Evolutionary conservation across 2,888 invertebrate genomes (phyloP).

Genomic region (Catocala sponsa): DNA sequence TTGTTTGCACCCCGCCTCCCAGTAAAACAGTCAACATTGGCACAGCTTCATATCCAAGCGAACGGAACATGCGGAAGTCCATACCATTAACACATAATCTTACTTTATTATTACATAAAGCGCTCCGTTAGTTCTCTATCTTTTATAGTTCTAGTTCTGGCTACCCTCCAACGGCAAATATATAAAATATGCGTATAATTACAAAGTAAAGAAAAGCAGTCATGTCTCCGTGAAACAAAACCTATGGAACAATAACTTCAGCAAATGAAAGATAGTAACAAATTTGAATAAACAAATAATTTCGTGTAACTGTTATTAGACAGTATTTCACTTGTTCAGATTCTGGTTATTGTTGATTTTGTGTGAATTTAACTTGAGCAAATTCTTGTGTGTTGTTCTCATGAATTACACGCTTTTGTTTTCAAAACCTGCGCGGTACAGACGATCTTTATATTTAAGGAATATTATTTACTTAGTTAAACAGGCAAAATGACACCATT

Average conservation of each 20-base stretch:
- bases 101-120: background rate
- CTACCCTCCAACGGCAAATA: slow-evolving; percentile 4
- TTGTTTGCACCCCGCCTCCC: too few relatives aligned
- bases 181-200: slow-evolving; percentile 2
- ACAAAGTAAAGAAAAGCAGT: background rate
- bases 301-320: too few relatives aligned
- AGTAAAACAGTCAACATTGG: background rate
- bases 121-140: background rate
- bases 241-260: too few relatives aligned
- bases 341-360: too few relatives aligned
- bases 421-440: too few relatives aligned
- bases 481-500: background rate
- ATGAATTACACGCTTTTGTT: too few relatives aligned
- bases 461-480: slow-evolving; percentile 15
- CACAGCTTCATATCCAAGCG: background rate
- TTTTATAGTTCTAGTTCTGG: slow-evolving; percentile 3
- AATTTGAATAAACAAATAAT: too few relatives aligned
- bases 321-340: too few relatives aligned
- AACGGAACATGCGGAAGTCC: background rate
- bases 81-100: slow-evolving; percentile 12
- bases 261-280: too few relatives aligned
- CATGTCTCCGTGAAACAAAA: too few relatives aligned
- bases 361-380: too few relatives aligned
- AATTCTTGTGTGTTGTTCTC: too few relatives aligned
- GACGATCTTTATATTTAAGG: background rate